Evolutionary conservation across 2,797 vertebrate species (phyloP).

Genomic region (Lagodon rhomboides): DNA sequence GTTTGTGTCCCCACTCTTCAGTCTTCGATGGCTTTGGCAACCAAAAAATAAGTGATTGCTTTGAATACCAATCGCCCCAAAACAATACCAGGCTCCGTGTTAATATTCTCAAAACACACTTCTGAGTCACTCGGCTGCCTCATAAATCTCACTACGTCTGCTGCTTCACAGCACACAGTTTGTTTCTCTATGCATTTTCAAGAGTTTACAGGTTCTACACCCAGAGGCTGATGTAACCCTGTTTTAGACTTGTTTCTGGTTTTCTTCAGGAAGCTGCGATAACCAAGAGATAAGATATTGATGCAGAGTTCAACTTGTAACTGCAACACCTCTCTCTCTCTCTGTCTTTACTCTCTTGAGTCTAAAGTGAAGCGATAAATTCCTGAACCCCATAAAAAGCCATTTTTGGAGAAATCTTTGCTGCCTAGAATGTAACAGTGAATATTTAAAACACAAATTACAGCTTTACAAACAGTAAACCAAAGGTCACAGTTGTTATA

Average conservation of each 20-base stretch:
- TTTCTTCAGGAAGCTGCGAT: slow-evolving; percentile 52
- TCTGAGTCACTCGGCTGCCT: slow-evolving; percentile 8
- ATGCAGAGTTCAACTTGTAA: slow-evolving; percentile 14
- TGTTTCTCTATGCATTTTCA: slow-evolving; percentile 1
- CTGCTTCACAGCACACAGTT: slow-evolving; percentile 2
- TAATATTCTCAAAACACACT: slow-evolving; percentile 63
- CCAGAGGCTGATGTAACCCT: slow-evolving; percentile 9
- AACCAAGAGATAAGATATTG: slow-evolving; percentile 39
- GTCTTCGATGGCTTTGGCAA: slow-evolving; percentile 26
- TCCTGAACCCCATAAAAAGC: not conserved
- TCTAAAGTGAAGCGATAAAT: not conserved
- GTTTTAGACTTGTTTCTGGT: slow-evolving; percentile 37
- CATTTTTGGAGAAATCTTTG: not conserved
- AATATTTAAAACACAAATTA: slow-evolving; percentile 16
- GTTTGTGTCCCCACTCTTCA: slow-evolving; percentile 15
- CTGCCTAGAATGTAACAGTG: slow-evolving; percentile 5
- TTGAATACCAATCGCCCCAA: slow-evolving; percentile 53
- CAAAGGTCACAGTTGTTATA: not conserved
- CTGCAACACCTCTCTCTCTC: not conserved
- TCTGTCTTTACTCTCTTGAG: no score
- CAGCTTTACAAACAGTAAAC: slow-evolving; percentile 3
- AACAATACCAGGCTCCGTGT: slow-evolving; percentile 53
- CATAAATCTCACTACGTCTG: slow-evolving; percentile 18
- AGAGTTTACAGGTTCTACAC: slow-evolving; percentile 12
- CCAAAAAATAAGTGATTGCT: slow-evolving; percentile 25